Evolutionary conservation across 2,113 vertebrate species (phyloP), one percentile per base, ranked within the genome.

Genomic region (Planiliza haematocheilus): DNA sequence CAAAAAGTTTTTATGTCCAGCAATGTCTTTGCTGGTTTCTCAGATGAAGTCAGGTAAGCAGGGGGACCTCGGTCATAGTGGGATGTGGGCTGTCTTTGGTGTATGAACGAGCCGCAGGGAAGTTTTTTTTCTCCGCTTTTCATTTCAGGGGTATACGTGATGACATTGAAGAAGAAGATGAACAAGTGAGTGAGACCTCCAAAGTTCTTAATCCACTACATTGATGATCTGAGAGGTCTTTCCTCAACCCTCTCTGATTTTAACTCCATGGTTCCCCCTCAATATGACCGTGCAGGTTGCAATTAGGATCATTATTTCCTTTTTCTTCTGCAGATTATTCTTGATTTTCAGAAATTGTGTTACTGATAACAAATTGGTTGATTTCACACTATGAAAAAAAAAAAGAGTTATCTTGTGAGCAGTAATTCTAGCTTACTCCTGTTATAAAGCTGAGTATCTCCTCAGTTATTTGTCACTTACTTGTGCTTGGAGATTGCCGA

Each of bases 81-180:
- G 84, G 86, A 53, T 91, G 79, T 84, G 89, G 90, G 85, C 79
- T 93, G 87, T 94, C 91, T 92, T 95, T 95, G 93, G 95, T 97
- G 89, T 96, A 93, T 94, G 96, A 96, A 98, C 96, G 95, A 97
- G 96, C 96, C 95, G 98, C 97, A 99, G 98, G 98, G 98, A 99
- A 99, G 98, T 99, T 98, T 98, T 93, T 94, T 99, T 98, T 99
- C 96, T 98, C 95, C 95, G 94, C 95, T 99, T 99, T 88, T 99
- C 96, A 96, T 99, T 99, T 94, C 97, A 99, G 98, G 97, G 98
- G 98, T 97, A 98, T 99, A 95, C 96, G 98, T 92, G 98, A 99
- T 97, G 98, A 99, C 97, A 99, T 99, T 96, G 98, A 99, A 96
- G 98, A 99, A 92, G 98, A 99, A 96, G 98, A 99, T 98, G 97